phyloP scores from a whole-genome alignment of 2,888 invertebrate genomes.

The Netelia inedita region DNA sequence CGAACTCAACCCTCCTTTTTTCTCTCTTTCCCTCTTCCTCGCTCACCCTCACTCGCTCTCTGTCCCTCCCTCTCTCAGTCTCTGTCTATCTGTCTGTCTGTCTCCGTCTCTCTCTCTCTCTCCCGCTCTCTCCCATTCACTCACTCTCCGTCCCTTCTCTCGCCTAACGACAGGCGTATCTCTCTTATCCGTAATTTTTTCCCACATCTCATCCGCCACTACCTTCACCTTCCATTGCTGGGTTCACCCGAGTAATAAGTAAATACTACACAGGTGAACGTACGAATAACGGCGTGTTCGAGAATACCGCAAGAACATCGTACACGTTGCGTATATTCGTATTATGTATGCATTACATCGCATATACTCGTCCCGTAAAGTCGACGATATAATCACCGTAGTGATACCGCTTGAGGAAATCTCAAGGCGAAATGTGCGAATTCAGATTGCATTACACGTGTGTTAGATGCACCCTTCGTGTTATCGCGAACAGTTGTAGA shows the following conservation, averaged over 20 bases:
- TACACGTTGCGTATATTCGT: neutral
- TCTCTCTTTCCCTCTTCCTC: neutral
- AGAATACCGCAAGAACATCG: neutral
- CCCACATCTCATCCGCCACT: neutral
- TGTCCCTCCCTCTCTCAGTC: neutral
- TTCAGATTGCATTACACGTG: constrained; percentile 23
- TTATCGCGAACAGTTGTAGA: constrained; percentile 18
- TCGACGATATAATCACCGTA: neutral
- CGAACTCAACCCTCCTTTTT: neutral
- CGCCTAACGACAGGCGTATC: constrained; percentile 14
- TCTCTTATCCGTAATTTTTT: constrained; percentile 27
- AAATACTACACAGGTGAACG: neutral
- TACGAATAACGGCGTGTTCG: neutral
- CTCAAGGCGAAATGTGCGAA: constrained; percentile 19
- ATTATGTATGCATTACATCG: neutral
- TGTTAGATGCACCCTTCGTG: constrained; percentile 28
- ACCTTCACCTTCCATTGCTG: neutral
- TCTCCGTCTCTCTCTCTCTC: too few species aligned
- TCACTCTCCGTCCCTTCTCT: neutral
- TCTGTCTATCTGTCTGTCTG: too few species aligned
- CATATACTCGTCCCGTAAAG: constrained; percentile 15
- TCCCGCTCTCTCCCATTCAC: too few species aligned
- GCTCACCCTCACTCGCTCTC: too few species aligned
- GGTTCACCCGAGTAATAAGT: constrained; percentile 25
- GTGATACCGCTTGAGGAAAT: constrained; percentile 30